Base-by-base conservation (phyloP, 1,140 invertebrate genomes). In the Micrasema minimum region DNA sequence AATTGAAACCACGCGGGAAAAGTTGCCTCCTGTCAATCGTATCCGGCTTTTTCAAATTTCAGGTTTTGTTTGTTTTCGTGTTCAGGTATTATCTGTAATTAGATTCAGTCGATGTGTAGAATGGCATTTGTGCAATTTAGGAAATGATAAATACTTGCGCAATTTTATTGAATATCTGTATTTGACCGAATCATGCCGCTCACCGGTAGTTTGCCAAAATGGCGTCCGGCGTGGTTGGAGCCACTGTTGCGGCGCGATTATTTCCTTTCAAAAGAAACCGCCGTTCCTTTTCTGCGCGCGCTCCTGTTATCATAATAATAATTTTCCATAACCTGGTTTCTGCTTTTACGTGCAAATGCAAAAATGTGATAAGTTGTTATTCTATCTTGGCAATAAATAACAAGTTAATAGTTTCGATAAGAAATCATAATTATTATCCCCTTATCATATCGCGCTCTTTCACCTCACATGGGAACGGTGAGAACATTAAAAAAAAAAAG, bases 1-100 rank as follows among this genome's bases (percentile, higher is more conserved):
- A 68, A 43, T 62, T 41, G 68, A 62, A 51, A 69, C 67, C 81
- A 82, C 82, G 82, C 81, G 82, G 82, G 82, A 83, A 83, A 83
- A 31, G 78, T 75, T 57, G 66, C 69, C 66, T 68, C 26, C 72
- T 74, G 73, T 72, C 69, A 72, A 38, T 67, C 43, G 43, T 53
- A 62, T 69, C 67, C 67, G 67, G 67, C 35, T 59, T 31, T 2
- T 66, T 23, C 18, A 43, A 66, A 53, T 31, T 66, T 37, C 50
- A 23, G 65, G 43, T 23, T 61, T 20, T 61, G 18, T 69, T 31
- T 53, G 18, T 55, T 41, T 38, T 69, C 6, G 0, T 38, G 9
- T 71, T 64, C 55, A 23, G 2, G 50, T 26, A 31, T 31, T 31
- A 7, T 31, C 26, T 31, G 7, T 31, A 4, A 31, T 31, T 31